These are phyloP conservation scores for Lycodopsis pacificus DNA, from an alignment of 2,797 vertebrate species.

Conservation along the genomic window DNA sequence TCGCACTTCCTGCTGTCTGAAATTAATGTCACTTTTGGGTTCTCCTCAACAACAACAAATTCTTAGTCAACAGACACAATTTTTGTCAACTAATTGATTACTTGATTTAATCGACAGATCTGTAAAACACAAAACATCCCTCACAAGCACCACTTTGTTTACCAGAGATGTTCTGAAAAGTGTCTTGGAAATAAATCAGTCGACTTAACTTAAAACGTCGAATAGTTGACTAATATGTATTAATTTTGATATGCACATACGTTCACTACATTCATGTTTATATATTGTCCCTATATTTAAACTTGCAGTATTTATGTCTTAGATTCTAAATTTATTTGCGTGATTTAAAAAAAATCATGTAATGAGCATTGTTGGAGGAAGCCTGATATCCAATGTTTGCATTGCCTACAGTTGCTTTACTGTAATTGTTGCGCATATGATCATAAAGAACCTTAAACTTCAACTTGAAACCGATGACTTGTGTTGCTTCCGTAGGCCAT, in stretches of 20 bases:
- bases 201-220: too few relatives aligned
- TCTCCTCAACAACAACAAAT: too few relatives aligned
- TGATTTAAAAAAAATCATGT: neutral
- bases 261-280: neutral
- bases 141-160: too few relatives aligned
- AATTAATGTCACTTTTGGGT: neutral
- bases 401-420: neutral
- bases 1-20: neutral
- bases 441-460: neutral
- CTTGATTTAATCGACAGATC: too few relatives aligned
- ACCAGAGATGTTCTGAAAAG: too few relatives aligned
- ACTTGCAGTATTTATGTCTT: neutral
- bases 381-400: neutral
- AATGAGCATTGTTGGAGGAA: neutral
- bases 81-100: too few relatives aligned
- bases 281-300: neutral
- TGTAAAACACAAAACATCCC: too few relatives aligned
- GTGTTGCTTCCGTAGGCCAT: constrained; percentile 86
- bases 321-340: neutral
- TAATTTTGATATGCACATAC: neutral
- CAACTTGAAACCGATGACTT: neutral
- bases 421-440: neutral
- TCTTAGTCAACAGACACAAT: too few relatives aligned
- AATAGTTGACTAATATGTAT: too few relatives aligned
- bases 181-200: too few relatives aligned